These are phyloP conservation scores for Coregonus ussuriensis DNA, from an alignment of 2,797 vertebrate species.

Conservation along the genomic window DNA sequence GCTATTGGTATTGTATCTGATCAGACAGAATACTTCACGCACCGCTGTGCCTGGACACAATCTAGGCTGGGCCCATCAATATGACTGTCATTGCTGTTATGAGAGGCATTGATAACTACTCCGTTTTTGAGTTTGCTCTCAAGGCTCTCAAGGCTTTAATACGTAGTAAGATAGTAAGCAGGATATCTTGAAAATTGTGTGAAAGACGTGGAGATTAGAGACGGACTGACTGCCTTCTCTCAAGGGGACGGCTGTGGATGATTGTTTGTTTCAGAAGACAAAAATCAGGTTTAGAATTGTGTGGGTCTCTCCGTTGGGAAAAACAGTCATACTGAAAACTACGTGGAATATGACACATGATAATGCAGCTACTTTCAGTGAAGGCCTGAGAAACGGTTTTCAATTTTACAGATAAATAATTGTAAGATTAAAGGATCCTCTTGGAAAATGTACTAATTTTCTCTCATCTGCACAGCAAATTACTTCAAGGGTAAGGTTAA, in stretches of 20 bases:
- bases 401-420: neutral
- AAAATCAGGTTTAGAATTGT: neutral
- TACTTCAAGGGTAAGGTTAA: neutral
- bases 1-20: neutral
- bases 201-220: neutral
- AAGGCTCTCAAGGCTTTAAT: neutral
- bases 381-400: neutral
- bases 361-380: neutral
- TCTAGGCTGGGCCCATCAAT: neutral
- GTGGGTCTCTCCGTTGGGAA: neutral
- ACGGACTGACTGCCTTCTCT: neutral
- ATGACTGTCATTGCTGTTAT: neutral
- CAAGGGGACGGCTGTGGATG: neutral
- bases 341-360: neutral
- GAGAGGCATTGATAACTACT: neutral
- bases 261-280: neutral
- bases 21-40: neutral
- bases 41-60: conserved; percentile 1
- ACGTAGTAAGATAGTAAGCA: neutral
- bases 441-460: neutral
- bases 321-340: neutral
- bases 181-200: neutral
- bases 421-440: neutral
- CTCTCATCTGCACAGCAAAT: neutral
- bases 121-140: neutral